Conservation (phyloP, 2,797 vertebrate genomes). For the Centroberyx gerrardi region DNA sequence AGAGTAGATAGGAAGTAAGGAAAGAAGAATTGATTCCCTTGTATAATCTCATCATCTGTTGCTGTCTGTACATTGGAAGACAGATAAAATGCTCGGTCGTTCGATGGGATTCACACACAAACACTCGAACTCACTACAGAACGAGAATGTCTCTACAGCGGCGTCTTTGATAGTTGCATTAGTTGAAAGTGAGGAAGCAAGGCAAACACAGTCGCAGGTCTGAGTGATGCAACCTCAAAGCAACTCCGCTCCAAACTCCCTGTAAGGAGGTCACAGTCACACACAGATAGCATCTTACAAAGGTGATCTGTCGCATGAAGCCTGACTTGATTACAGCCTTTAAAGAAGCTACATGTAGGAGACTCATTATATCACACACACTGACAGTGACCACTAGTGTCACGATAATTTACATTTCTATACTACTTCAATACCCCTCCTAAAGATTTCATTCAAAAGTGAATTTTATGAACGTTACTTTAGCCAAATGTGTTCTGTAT, state of each 20-base stretch:
- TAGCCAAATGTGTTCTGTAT: no score
- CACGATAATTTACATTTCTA: no score
- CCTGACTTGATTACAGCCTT: slow-evolving; percentile 45
- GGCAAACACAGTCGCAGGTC: slow-evolving; percentile 73
- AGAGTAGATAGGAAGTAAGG: slow-evolving; percentile 45
- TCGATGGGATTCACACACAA: slow-evolving; percentile 33
- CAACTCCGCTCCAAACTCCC: slow-evolving; percentile 70
- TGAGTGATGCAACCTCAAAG: slow-evolving; percentile 78
- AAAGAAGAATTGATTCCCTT: slow-evolving; percentile 26
- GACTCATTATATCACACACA: background rate
- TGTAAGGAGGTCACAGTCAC: slow-evolving; percentile 75
- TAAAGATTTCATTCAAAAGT: no score
- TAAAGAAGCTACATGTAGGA: background rate
- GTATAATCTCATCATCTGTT: slow-evolving; percentile 41
- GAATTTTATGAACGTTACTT: no score
- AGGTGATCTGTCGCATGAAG: slow-evolving; percentile 56
- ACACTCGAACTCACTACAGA: slow-evolving; percentile 36
- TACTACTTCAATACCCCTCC: no score
- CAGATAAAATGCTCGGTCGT: slow-evolving; percentile 56
- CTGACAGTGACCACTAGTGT: no score
- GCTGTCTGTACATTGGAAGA: slow-evolving; percentile 32
- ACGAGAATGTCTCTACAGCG: slow-evolving; percentile 42
- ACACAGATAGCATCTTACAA: slow-evolving; percentile 49
- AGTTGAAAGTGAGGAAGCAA: slow-evolving; percentile 70
- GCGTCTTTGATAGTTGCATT: slow-evolving; percentile 68